Percentiles rank a stretch among this genome's conserved stretches.
phyloP scores from a whole-genome alignment of 2,113 vertebrate genomes.

The Chloroceryle aenea region DNA sequence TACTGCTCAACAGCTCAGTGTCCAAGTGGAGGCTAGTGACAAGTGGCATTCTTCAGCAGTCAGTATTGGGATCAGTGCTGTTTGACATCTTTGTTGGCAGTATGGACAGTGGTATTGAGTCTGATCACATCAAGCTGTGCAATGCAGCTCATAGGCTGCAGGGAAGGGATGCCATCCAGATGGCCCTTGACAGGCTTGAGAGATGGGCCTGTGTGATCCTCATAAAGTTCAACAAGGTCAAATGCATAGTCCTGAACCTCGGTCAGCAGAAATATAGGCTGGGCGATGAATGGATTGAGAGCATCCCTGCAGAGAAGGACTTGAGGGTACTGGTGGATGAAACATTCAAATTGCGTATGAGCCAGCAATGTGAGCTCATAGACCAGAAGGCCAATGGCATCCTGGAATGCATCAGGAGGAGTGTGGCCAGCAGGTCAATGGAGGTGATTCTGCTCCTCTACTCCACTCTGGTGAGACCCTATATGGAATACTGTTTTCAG shows the following conservation, averaged over 20 bases:
- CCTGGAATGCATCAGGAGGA: not conserved
- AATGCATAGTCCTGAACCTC: not conserved
- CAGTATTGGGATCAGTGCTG: not conserved
- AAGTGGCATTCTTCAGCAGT: not conserved
- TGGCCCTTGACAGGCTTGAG: not conserved
- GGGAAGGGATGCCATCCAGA: not conserved
- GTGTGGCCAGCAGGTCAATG: not conserved
- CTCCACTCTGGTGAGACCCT: not conserved
- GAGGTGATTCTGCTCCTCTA: not conserved
- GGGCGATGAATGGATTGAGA: not conserved
- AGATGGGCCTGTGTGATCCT: not conserved
- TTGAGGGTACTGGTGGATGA: not conserved
- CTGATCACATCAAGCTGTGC: too few species aligned
- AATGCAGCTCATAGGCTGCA: not conserved
- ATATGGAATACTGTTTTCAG: not conserved
- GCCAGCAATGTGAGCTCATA: not conserved
- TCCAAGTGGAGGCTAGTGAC: not conserved
- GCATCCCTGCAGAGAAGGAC: not conserved
- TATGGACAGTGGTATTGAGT: not conserved
- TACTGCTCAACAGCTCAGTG: not conserved
- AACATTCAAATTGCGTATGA: not conserved
- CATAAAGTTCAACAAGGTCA: not conserved
- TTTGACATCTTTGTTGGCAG: not conserved
- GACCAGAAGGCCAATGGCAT: not conserved
- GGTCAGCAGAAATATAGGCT: not conserved